phyloP scores from a whole-genome alignment of 2,888 invertebrate species.

The Acrocera orbiculus region DNA sequence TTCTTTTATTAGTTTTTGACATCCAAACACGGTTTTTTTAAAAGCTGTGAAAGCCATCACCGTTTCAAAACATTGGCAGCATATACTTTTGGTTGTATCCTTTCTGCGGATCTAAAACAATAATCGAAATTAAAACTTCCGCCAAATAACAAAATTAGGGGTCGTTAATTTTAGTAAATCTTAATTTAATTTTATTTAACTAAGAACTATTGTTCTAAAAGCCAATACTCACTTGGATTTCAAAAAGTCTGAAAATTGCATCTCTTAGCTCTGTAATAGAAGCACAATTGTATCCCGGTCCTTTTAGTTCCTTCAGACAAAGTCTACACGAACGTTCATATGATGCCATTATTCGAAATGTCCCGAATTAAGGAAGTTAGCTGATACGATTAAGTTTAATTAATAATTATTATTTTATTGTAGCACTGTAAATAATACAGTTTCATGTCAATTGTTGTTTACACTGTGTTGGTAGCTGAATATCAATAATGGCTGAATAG shows the following conservation, averaged over 20 bases:
- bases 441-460: too few species aligned
- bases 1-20: slow-evolving; percentile 8
- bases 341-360: slow-evolving; percentile 9
- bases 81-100: slow-evolving; percentile 5
- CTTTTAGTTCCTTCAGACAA: slow-evolving; percentile 7
- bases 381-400: too few species aligned
- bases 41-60: slow-evolving; percentile 7
- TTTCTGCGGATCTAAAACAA: slow-evolving; percentile 4
- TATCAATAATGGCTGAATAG: too few species aligned
- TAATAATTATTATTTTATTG: too few species aligned
- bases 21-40: slow-evolving; percentile 8
- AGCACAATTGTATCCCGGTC: slow-evolving; percentile 5
- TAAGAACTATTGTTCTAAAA: neutral
- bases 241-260: slow-evolving; percentile 4
- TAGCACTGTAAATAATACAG: too few species aligned
- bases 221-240: slow-evolving; percentile 4
- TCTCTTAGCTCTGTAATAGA: slow-evolving; percentile 6
- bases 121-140: neutral
- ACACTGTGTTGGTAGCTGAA: too few species aligned
- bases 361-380: too few species aligned
- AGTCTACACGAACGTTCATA: slow-evolving; percentile 8
- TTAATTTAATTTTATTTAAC: neutral
- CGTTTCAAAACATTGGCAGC: slow-evolving; percentile 8
- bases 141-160: neutral
- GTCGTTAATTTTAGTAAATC: too few species aligned